Base-by-base conservation (phyloP, 2,888 invertebrate species). In the Glaucopsyche alexis region DNA sequence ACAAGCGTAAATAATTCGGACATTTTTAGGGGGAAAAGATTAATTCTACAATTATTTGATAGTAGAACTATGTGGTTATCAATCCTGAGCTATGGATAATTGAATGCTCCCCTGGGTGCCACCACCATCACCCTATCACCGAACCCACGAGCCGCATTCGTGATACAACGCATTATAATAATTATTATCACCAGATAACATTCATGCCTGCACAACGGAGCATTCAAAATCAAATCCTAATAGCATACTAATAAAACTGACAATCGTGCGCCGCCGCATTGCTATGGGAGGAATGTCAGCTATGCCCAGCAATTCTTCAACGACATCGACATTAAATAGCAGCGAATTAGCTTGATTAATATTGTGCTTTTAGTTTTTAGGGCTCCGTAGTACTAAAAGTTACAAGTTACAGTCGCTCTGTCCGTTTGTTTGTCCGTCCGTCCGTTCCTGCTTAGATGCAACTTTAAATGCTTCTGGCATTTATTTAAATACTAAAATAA, bases 151-250 rank as follows among this genome's bases (percentile, higher is more conserved):
- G 14, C 42, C 69, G 72, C 72, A 71, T 49, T 45, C 72, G 74
- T 74, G 72, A 72, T 71, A 74, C 67, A 64, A 66, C 45, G 7
- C 69, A 49, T 47, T 60, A 60, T 60, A 29, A 60, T 60, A 29
- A 52, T 67, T 67, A 52, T 67, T 67, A 29, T 69, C 69, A 47
- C 19, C 69, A 49, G 29, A 69, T 69, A 69, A 47, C 69, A 45
- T 67, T 16, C n/a, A 19, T 13, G 47, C 45, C 19, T 45, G 16
- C 45, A 11, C 19, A 60, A 14, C 13, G 7, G 2, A 38, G 1
- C 60, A 60, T 29, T 7, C 60, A 49, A 47, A 69, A 69, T 29
- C 19, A 49, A 69, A 29, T 69, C n/a, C 47, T 69, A 69, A 13
- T 13, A 0, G 8, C 19, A 19, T 69, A 16, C 45, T 14, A 49